These are phyloP conservation scores for Alligator sinensis DNA, from an alignment of 2,113 vertebrate genomes.

Conservation along the genomic window DNA sequence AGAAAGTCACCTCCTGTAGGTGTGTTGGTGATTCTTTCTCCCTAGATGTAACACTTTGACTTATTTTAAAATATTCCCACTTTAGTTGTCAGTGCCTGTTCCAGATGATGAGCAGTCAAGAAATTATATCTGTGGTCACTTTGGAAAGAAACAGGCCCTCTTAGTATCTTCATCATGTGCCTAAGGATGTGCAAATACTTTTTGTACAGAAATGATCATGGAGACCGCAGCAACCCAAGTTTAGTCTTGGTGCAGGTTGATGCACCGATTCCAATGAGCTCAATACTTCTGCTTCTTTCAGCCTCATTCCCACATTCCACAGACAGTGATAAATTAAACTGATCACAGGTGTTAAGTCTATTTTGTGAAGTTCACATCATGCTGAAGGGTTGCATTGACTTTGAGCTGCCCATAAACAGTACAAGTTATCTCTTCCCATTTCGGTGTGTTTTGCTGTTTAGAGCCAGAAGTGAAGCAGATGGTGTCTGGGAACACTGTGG, in stretches of 20 bases:
- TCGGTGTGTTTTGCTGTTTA: slow-evolving; percentile 56
- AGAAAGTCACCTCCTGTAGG: too few relatives aligned
- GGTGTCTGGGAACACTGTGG: slow-evolving; percentile 92
- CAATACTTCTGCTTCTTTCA: neutral
- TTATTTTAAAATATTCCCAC: rapidly evolving
- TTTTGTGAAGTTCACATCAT: rapidly evolving
- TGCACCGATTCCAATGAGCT: neutral
- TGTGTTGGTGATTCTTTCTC: neutral
- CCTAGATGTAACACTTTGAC: neutral
- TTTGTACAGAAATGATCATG: neutral
- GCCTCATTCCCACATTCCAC: neutral
- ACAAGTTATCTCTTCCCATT: neutral
- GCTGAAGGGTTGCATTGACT: rapidly evolving
- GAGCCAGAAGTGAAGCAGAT: slow-evolving; percentile 86
- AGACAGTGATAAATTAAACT: neutral
- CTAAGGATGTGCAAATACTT: slow-evolving; percentile 56
- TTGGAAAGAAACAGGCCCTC: neutral
- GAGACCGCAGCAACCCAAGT: neutral
- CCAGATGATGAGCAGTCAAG: rapidly evolving
- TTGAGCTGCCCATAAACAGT: neutral
- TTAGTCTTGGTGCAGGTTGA: too few relatives aligned
- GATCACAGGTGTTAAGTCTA: neutral
- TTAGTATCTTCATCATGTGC: slow-evolving; percentile 18
- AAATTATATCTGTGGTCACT: rapidly evolving
- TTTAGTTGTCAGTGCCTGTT: neutral